A percentile compares a stretch with the other conserved stretches of the same genome.
These are phyloP conservation scores for Euplexia lucipara DNA, from an alignment of 2,888 invertebrate species.

Conservation along the genomic window DNA sequence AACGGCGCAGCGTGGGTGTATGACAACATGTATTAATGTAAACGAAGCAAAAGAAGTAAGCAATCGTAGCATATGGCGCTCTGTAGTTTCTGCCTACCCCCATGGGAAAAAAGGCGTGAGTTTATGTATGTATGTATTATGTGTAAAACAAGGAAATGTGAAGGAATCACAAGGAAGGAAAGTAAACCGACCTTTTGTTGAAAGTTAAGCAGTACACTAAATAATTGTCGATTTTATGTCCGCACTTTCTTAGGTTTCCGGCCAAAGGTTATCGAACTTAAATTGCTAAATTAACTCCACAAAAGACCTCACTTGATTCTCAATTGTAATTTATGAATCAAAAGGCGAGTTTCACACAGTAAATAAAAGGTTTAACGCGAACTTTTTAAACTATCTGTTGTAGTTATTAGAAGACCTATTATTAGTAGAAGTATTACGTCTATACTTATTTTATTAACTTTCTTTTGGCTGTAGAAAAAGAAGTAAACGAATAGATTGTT, in stretches of 20 bases:
- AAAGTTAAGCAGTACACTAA: conserved; percentile 15
- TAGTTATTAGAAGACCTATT: conserved; percentile 27
- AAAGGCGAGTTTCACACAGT: conserved; percentile 49
- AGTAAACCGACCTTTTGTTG: conserved; percentile 4
- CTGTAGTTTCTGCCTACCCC: too few relatives aligned
- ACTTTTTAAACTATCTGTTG: conserved; percentile 22
- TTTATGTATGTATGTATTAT: too few relatives aligned
- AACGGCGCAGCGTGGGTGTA: too few relatives aligned
- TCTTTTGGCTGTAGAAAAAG: not conserved
- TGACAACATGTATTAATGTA: too few relatives aligned
- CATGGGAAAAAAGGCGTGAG: too few relatives aligned
- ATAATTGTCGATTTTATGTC: not conserved
- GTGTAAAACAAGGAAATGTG: not conserved
- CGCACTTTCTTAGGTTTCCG: conserved; percentile 16
- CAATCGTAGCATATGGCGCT: too few relatives aligned
- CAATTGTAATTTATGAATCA: conserved; percentile 23
- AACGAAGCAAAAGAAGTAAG: too few relatives aligned
- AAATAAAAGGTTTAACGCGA: conserved; percentile 22
- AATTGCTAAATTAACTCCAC: conserved; percentile 29
- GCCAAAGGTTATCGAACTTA: conserved; percentile 28
- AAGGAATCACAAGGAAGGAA: not conserved
- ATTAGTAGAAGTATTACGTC: conserved; percentile 26
- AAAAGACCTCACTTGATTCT: conserved; percentile 28
- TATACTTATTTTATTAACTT: conserved; percentile 38
- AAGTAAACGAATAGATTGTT: not conserved